phyloP scores from a whole-genome alignment of 2,888 invertebrate genomes.

The Gibbula magus region DNA sequence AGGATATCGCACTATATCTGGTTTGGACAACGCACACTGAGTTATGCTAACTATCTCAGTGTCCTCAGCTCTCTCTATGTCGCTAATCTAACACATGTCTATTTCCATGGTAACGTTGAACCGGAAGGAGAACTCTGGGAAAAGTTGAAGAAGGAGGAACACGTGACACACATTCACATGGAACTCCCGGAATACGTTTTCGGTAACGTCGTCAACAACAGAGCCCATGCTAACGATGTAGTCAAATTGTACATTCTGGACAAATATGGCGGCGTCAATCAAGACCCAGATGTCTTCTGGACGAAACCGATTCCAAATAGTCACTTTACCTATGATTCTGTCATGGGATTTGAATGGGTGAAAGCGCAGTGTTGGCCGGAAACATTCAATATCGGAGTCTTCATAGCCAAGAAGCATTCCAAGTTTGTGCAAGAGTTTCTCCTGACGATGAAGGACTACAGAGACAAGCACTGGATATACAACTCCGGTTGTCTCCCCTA shows the following conservation, averaged over 20 bases:
- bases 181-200: background rate
- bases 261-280: slow-evolving; percentile 17
- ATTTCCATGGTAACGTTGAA: background rate
- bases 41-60: background rate
- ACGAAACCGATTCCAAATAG: background rate
- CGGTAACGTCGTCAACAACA: background rate
- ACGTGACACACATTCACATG: background rate
- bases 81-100: background rate
- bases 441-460: slow-evolving; percentile 1
- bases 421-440: background rate
- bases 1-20: slow-evolving; percentile 13
- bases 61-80: slow-evolving; percentile 10
- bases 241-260: background rate
- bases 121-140: slow-evolving; percentile 7
- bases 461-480: background rate
- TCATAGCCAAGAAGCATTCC: slow-evolving; percentile 1
- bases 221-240: background rate
- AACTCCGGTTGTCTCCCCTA: slow-evolving; percentile 9
- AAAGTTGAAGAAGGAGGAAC: background rate
- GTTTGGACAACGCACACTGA: background rate
- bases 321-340: background rate
- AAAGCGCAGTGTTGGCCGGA: background rate
- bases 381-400: slow-evolving; percentile 11
- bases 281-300: slow-evolving; percentile 4
- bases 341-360: slow-evolving; percentile 13